A percentile compares a stretch with the other conserved stretches of the same genome.
These are phyloP conservation scores for Drosophila fuyamai DNA, from an alignment of 1,140 invertebrate genomes.

Conservation along the genomic window DNA sequence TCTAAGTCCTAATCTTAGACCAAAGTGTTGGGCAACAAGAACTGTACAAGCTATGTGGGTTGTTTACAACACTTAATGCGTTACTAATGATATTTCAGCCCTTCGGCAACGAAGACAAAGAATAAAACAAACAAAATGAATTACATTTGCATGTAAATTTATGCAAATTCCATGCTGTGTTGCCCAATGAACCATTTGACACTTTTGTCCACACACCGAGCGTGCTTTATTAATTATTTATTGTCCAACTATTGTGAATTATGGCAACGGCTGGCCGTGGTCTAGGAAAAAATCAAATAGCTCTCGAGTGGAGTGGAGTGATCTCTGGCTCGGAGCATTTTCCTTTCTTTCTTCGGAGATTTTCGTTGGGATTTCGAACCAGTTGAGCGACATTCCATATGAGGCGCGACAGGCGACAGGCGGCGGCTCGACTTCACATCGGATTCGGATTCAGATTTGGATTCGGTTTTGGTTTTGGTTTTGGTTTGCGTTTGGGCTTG, in stretches of 20 bases:
- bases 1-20: constrained; percentile 6
- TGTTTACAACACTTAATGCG: constrained; percentile 42
- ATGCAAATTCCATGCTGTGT: constrained; percentile 77
- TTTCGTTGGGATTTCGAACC: constrained; percentile 50
- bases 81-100: constrained; percentile 52
- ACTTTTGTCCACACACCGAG: constrained; percentile 73
- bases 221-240: constrained; percentile 77
- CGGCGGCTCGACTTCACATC: constrained; percentile 34
- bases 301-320: constrained; percentile 28
- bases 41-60: constrained; percentile 34
- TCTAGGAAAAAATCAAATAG: constrained; percentile 35
- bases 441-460: constrained; percentile 19
- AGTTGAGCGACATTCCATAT: constrained; percentile 78
- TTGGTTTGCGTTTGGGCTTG: constrained; percentile 7
- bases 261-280: constrained; percentile 54
- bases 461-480: constrained; percentile 18
- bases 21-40: constrained; percentile 40
- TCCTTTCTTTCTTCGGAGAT: constrained; percentile 55
- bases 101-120: constrained; percentile 14
- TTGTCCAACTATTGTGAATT: constrained; percentile 72
- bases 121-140: constrained; percentile 43
- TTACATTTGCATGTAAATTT: constrained; percentile 68
- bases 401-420: constrained; percentile 72
- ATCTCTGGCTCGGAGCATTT: constrained; percentile 64
- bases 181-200: constrained; percentile 75